A percentile compares a stretch with the other conserved stretches of the same genome.
Conservation (phyloP, 2,888 invertebrate genomes). For the Leucophenga montana region DNA sequence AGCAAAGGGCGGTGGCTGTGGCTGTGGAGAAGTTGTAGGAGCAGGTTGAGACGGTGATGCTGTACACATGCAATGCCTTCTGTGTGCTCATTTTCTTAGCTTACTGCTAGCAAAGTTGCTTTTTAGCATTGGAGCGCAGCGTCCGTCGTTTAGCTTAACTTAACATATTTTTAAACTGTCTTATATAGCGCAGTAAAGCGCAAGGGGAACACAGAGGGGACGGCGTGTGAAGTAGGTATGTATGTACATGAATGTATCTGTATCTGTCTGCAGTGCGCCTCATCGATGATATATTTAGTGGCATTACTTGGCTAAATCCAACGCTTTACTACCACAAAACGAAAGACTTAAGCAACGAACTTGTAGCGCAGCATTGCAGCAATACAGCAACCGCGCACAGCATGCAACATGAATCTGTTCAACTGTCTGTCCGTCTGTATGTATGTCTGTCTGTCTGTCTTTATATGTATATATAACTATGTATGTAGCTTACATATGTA, state of each 20-base stretch:
- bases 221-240: conserved; percentile 21
- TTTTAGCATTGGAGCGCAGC: conserved; percentile 35
- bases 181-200: conserved; percentile 1
- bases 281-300: conserved; percentile 66
- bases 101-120: not conserved
- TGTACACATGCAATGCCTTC: not conserved
- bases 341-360: conserved; percentile 65
- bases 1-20: conserved; percentile 59
- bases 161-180: conserved; percentile 60
- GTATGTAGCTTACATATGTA: conserved; percentile 3
- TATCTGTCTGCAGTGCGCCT: conserved; percentile 40
- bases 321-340: conserved; percentile 47
- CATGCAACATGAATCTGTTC: conserved; percentile 52
- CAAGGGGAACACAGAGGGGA: not conserved
- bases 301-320: conserved; percentile 32
- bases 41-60: not conserved
- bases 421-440: not conserved
- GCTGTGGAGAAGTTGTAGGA: not conserved
- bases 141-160: conserved; percentile 65
- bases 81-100: not conserved
- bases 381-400: conserved; percentile 44
- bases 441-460: not conserved
- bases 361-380: conserved; percentile 55
- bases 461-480: not conserved
- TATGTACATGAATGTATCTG: conserved; percentile 10